A percentile compares a stretch with the other conserved stretches of the same genome.
These are phyloP conservation scores for Synergus laeviventris DNA, from an alignment of 2,888 invertebrate genomes.

Conservation along the genomic window DNA sequence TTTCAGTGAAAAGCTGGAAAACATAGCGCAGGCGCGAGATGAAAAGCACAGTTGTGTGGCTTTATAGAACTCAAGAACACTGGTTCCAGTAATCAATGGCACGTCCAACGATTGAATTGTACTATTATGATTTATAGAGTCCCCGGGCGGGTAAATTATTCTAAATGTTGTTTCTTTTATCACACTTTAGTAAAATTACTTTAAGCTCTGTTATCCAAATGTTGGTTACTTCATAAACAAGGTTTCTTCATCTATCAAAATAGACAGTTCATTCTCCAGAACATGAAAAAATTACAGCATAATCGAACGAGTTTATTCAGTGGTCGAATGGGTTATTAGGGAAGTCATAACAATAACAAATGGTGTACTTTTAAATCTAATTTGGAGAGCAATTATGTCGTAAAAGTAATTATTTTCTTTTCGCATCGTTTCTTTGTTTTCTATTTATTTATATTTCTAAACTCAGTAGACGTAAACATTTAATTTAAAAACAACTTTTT, in stretches of 20 bases:
- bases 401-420: neutral
- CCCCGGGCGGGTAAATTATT: neutral
- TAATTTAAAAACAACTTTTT: neutral
- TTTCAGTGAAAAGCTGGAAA: no score
- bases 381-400: neutral
- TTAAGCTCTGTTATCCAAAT: neutral
- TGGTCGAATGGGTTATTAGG: conserved; percentile 38
- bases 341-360: conserved; percentile 32
- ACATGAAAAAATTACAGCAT: neutral
- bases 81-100: conserved; percentile 58
- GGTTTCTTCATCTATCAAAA: neutral
- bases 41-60: neutral
- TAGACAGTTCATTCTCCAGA: neutral
- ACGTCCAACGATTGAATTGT: conserved; percentile 37
- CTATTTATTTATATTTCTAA: neutral
- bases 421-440: neutral
- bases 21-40: no score
- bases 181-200: neutral
- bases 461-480: neutral
- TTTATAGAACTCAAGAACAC: conserved; percentile 32
- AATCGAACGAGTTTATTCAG: conserved; percentile 10
- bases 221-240: neutral
- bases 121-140: neutral
- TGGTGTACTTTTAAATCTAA: neutral
- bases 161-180: neutral